Evolutionary conservation across 2,113 vertebrate genomes (phyloP), one percentile per base, ranked within the genome.

Genomic region (Blennius ocellaris): DNA sequence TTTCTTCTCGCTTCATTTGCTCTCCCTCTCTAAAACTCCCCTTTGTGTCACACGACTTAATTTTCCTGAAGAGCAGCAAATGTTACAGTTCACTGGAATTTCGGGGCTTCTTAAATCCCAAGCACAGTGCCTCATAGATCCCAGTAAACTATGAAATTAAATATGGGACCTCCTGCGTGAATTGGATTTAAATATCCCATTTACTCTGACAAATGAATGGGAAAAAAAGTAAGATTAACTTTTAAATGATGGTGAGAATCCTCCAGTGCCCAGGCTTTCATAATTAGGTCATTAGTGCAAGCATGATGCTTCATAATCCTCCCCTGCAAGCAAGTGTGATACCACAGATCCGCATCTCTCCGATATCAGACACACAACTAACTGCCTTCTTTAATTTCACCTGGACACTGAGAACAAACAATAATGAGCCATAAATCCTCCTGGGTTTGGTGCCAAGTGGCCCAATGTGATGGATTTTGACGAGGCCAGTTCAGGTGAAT

Each of bases 91-190:
- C 78, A 76, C 69, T 82, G 85, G 49, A 73, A 83, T 81, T 85
- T 72, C 60, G 80, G 78, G 69, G 66, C 68, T 53, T 80, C 59
- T 79, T 82, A 81, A 89, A 87, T 92, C 86, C 80, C 70, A 61
- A 40, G 57, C 69, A 83, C 61, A 50, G 67, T 1, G 58, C 77
- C 63, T 86, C 84, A 74, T 74, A 85, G 81, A 76, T 90, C 84
- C 82, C 76, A 17, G 88, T 87, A 87, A 92, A 91, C 83, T 89
- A 83, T 83, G 66, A 86, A 90, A 92, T 90, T 86, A 87, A 90
- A 89, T 89, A 57, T n/a, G 66, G 82, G 47, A 40, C 64, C 80
- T 89, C 87, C 76, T 86, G 57, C 78, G 79, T 39, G 73, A 81
- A 88, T 85, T 89, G 84, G 82, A 87, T 90, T 93, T 86, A 88